Evolutionary conservation across 1,140 invertebrate species (phyloP), one percentile per base, ranked within the genome.

Genomic region (Aphelinus atriplicis): DNA sequence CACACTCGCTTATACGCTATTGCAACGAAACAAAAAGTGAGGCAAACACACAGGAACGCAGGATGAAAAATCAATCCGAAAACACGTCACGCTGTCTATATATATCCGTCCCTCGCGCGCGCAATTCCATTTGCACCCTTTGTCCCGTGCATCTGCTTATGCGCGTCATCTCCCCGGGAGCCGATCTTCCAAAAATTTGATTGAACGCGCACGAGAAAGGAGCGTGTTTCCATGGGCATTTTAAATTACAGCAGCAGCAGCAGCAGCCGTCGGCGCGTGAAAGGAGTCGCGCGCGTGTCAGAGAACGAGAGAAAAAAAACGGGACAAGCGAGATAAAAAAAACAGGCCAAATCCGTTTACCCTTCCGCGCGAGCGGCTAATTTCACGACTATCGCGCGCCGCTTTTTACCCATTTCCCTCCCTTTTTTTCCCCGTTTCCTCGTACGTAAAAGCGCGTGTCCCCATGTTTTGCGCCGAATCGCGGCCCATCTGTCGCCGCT

Each of bases 401-500:
- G 5, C 46, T 50, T 48, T 48, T 4, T 60, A 26, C 26, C 7
- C 7, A 60, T 26, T 7, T 60, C 7, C 57, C 42, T 64, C 5
- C 63, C 57, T 43, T 50, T 47, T 80, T 86, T 85, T 84, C 84
- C 84, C 80, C 84, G 82, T 75, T 75, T 75, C 73, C 68, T 67
- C 62, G 50, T 60, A 45, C 66, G n/a, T 53, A 45, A 46, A 47
- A 55, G 70, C 51, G 60, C n/a, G 3, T 45, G 26, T 67, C 51
- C 63, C 51, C 26, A 26, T 26, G 26, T 26, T 26, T 66, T 60
- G 55, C 61, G 7, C 26, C n/a, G 26, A 26, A 26, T 26, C 79
- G 71, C 65, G 79, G 77, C 81, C 82, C 87, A 88, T 88, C 86
- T 88, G 87, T 86, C 85, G 81, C 75, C 65, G 71, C 60, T 10